Base-by-base conservation (phyloP, 53 echinoderm and acorn worm genomes). In the Actinopyga echinites region DNA sequence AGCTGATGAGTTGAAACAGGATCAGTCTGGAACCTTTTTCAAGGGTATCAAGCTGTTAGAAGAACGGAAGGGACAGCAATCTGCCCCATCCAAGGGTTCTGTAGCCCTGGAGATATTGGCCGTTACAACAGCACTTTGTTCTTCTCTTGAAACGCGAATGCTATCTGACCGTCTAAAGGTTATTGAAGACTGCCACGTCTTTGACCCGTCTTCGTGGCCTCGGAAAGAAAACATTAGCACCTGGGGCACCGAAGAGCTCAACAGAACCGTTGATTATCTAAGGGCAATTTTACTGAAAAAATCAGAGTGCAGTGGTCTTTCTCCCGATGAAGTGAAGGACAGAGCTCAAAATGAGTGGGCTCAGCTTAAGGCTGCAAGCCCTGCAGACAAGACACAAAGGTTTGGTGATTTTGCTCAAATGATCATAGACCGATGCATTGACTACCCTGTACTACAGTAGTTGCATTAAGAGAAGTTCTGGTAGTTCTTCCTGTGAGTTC, bases 151-250 rank as follows among this genome's bases (percentile, higher is more conserved):
- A 30, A 53, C 10, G 30, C 7, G 55, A 17, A 31, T 78, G 2
- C 19, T 78, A 24, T 24, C 5, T 23, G 78, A 78, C 56, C 21
- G 57, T 2, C 4, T 55, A 26, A 30, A 55, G 17, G 31, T 78
- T 53, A 54, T 56, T 5, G 31, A 78, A 1, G 57, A 78, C 28
- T 78, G 78, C 31, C 78, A 78, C 29, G 20, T 78, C 19, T 78
- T 78, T 6, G 22, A 78, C 78, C 55, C 55, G 24, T 8, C 5
- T 52, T 22, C 55, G 26, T 53, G 56, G 78, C 25, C 56, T 12
- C 6, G 75, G 17, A 43, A 24, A 25, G 75, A 44, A 1, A 1
- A 43, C 7, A 44, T 78, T 11, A 12, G 19, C 20, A n/a, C 1
- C 10, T 78, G 78, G 78, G 53, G 78, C 10, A 23, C 2, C 30